Evolutionary conservation across 2,888 invertebrate species (phyloP), one percentile per base, ranked within the genome.

Genomic region (Alsophila aescularia): DNA sequence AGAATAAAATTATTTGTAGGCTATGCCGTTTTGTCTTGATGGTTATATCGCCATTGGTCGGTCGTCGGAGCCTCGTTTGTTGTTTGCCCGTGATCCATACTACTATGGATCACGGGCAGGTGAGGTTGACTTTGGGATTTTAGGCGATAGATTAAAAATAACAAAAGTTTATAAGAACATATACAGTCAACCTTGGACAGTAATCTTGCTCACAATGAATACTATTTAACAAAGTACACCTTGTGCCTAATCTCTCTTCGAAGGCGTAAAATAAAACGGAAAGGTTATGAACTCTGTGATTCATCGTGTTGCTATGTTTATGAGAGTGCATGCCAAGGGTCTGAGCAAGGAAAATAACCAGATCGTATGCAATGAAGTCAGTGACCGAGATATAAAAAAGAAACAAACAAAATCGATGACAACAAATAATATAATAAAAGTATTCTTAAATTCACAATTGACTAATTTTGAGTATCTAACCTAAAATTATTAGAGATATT

Each of bases 391-490:
- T 37, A 16, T 24, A 42, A 16, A 50, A 48, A 54, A 48, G 48
- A 60, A 64, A 57, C 49, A 44, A 42, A 52, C 16, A 15, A 36
- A 13, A 12, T 52, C 44, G 36, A 44, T 48, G 29, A 47, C 44
- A 50, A 57, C 36, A 54, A 43, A 44, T 15, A 14, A 29, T 60
- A 35, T 60, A 55, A 44, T 52, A 42, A 54, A 55, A 59, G 21
- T 47, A 57, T 13, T 52, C 18, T 47, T 56, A 56, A 39, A 52
- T 21, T 47, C 16, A 39, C 42, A 52, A 53, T 50, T 58, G 55
- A 64, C 60, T 65, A 42, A 61, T 59, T 61, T 61, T 53, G 52
- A 52, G 44, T 52, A 27, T 52, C 49, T 40, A 42, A 55, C 13
- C 37, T 49, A 53, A 24, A 24, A 47, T 43, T 50, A 27, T 53